phyloP scores from a whole-genome alignment of 1,140 invertebrate species.

The Trichonephila clavipes region DNA sequence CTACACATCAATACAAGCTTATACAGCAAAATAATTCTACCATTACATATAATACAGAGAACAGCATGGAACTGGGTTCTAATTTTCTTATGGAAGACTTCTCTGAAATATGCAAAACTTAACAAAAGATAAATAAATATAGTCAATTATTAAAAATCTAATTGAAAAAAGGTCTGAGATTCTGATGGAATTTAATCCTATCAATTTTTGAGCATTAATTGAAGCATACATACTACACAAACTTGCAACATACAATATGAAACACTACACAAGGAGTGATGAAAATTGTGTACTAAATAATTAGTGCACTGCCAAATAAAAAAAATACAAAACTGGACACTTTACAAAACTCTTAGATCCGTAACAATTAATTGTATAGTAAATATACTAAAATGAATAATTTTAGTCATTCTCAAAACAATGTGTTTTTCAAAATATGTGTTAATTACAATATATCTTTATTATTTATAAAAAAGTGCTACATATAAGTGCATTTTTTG shows the following conservation, averaged over 20 bases:
- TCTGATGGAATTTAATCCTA: conserved; percentile 1
- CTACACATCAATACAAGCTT: too few species aligned
- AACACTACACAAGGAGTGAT: background rate
- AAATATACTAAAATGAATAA: too few species aligned
- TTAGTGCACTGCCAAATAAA: background rate
- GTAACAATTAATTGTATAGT: too few species aligned
- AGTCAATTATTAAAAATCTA: background rate
- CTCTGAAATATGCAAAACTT: conserved; percentile 33
- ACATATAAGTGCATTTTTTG: too few species aligned
- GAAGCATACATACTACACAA: background rate
- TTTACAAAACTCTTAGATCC: background rate
- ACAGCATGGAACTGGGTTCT: background rate
- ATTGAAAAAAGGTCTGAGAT: conserved; percentile 10
- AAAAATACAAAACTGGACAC: conserved; percentile 15
- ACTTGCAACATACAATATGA: background rate
- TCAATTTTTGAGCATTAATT: conserved; percentile 19
- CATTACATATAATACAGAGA: too few species aligned
- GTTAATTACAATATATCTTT: too few species aligned
- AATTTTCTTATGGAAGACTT: conserved; percentile 13
- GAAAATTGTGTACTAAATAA: conserved; percentile 4
- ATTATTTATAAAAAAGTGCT: too few species aligned
- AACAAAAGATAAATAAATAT: conserved; percentile 43
- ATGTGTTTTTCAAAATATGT: too few species aligned
- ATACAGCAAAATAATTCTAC: too few species aligned
- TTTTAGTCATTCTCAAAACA: too few species aligned